Conservation (phyloP, 2,113 vertebrate species). For the Lichenostomus cassidix region DNA sequence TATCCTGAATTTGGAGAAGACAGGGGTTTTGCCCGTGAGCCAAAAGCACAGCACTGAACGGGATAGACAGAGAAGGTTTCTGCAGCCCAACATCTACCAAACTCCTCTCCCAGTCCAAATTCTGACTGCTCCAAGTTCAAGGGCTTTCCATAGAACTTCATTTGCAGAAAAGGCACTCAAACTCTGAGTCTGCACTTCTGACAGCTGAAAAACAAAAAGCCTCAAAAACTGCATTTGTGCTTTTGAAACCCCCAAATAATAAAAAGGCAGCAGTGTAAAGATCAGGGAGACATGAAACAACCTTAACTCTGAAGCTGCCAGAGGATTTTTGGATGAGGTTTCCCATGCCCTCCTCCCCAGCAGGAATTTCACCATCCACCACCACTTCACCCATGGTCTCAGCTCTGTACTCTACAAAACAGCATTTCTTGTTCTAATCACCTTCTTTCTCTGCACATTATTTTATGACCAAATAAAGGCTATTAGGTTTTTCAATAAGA, state of each 20-base stretch:
- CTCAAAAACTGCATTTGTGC: neutral
- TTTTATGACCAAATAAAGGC: neutral
- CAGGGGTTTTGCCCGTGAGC: neutral
- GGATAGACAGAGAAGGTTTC: neutral
- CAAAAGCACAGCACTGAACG: neutral
- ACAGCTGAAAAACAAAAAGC: neutral
- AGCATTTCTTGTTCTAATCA: neutral
- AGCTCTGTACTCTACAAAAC: neutral
- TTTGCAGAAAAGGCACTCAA: neutral
- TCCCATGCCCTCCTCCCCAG: neutral
- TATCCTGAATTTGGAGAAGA: neutral
- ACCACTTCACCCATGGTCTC: neutral
- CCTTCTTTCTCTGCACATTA: neutral
- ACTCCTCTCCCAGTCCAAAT: neutral
- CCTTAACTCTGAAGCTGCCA: neutral
- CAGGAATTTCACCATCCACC: neutral
- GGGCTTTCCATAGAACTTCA: accelerated
- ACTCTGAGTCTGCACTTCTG: neutral
- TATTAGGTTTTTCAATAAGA: neutral
- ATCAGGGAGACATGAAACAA: neutral
- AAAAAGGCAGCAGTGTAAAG: neutral
- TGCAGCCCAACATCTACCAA: neutral
- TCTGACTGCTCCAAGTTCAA: neutral
- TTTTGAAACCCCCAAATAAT: neutral
- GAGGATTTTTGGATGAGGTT: neutral